Base-by-base conservation (phyloP, 2,888 invertebrate species). In the Entomobrya proxima region DNA sequence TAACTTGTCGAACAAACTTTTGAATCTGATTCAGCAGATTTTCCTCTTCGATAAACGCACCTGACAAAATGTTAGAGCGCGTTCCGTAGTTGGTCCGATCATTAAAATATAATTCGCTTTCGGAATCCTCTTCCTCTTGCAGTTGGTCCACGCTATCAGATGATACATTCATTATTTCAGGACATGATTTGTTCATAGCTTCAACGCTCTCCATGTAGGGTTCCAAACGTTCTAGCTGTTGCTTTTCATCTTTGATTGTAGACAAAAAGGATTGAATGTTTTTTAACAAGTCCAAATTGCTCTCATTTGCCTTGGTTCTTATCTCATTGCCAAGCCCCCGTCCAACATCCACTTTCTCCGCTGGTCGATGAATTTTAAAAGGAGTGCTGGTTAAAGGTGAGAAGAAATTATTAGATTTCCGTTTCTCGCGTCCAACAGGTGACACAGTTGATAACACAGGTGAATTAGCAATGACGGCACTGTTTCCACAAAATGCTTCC, bases 401-500 rank as follows among this genome's bases (percentile, higher is more conserved):
- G 7, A 32, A 37, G 6, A 21, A 69, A 15, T 15, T 32, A 5
- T 61, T n/a, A 11, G 61, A 61, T 35, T 61, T 61, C n/a, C 61
- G 32, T 61, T 61, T 52, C 47, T 69, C 67, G n/a, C n/a, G n/a
- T 58, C 21, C 47, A 18, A 47, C n/a, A 50, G 47, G 4, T 1
- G 58, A n/a, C 7, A 69, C 69, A 40, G 47, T 79, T 6, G 72
- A n/a, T 1, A 55, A 69, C 13, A 52, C 32, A 15, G 47, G 44
- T 15, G 32, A 58, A 35, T 52, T 55, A 5, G 13, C 18, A 37
- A 47, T 15, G 27, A 30, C 27, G 18, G n/a, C n/a, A n/a, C 72
- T 77, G 18, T 27, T 30, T 47, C 84, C 85, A 78, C 85, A 85
- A 18, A 85, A 74, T 21, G 78, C 85, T 50, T 72, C 47, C 5